phyloP scores from a whole-genome alignment of 2,888 invertebrate genomes.

The Anoplius nigerrimus region DNA sequence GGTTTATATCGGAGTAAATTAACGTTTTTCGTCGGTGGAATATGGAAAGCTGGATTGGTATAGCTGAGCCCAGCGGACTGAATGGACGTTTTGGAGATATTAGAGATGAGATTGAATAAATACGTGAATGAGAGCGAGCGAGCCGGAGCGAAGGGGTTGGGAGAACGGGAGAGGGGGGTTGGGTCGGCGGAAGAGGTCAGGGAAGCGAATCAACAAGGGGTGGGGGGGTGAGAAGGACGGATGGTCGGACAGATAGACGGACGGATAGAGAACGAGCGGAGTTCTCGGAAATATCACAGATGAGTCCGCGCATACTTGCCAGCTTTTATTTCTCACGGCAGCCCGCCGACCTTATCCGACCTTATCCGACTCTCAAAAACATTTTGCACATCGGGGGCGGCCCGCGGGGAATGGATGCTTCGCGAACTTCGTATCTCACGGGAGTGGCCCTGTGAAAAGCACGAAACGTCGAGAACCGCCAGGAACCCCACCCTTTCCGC shows the following conservation, averaged over 20 bases:
- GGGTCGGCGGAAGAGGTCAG: no score
- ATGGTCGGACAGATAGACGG: background rate
- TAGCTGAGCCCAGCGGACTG: no score
- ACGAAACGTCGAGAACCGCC: slow-evolving; percentile 26
- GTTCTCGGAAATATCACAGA: background rate
- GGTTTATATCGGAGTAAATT: no score
- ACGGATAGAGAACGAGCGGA: background rate
- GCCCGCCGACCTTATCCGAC: slow-evolving; percentile 15
- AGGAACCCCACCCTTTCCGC: no score
- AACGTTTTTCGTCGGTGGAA: no score
- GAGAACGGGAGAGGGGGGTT: slow-evolving; percentile 7
- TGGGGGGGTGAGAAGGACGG: background rate
- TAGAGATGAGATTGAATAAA: background rate
- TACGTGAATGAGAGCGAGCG: background rate
- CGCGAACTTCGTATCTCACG: slow-evolving; percentile 40
- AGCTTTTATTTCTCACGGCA: slow-evolving; percentile 24
- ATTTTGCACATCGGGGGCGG: slow-evolving; percentile 42
- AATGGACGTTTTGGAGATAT: no score
- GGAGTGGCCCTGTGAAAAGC: slow-evolving; percentile 41
- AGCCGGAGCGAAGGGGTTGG: slow-evolving; percentile 1
- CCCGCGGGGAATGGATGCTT: slow-evolving; percentile 34
- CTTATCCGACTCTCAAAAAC: slow-evolving; percentile 44
- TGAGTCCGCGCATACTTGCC: slow-evolving; percentile 14
- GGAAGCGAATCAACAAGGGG: background rate
- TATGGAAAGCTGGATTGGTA: no score